Evolutionary conservation across 2,113 vertebrate species (phyloP), one percentile per base, ranked within the genome.

Genomic region (Perognathus longimembris): DNA sequence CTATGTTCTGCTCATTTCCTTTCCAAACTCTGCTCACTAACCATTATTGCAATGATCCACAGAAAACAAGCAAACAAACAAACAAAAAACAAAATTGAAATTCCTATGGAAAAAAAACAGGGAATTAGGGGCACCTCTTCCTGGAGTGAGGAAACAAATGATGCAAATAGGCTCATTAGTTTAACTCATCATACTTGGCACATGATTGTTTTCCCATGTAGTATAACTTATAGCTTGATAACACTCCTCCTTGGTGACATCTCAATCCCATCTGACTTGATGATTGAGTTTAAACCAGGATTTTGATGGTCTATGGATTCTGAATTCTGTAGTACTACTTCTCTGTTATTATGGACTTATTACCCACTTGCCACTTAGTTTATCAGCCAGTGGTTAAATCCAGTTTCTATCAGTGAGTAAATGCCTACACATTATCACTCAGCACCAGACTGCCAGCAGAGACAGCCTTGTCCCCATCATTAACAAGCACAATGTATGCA

Each of bases 401-500:
- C 98, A 95, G 98, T 98, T 98, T 97, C 98, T 98, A 98, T 98
- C 97, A 97, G 95, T 93, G 96, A 98, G 97, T 97, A 98, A 98
- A 98, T 98, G 98, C 98, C 98, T 97, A 85, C 98, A 97, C 97
- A 99, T 98, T 99, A 98, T 98, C 98, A 98, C 98, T 96, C 91
- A 88, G 96, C 97, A 98, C 98, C 98, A 98, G 98, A 96, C 98
- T 98, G 97, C 98, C 98, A 97, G 70, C 91, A 82, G 98, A 98
- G 98, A 98, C 97, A 96, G 97, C 96, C 98, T 98, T 97, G 98
- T 98, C 98, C 98, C 97, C 94, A 89, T 98, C 98, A 98, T 98
- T 98, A 98, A 98, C 97, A 98, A 97, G 97, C 97, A 98, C 98
- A 98, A 98, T 98, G 97, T 98, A 98, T 98, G 98, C 98, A 98